Percentiles rank a stretch among this genome's conserved stretches.
phyloP scores from a whole-genome alignment of 2,888 invertebrate species.

The Plagodis dolabraria region DNA sequence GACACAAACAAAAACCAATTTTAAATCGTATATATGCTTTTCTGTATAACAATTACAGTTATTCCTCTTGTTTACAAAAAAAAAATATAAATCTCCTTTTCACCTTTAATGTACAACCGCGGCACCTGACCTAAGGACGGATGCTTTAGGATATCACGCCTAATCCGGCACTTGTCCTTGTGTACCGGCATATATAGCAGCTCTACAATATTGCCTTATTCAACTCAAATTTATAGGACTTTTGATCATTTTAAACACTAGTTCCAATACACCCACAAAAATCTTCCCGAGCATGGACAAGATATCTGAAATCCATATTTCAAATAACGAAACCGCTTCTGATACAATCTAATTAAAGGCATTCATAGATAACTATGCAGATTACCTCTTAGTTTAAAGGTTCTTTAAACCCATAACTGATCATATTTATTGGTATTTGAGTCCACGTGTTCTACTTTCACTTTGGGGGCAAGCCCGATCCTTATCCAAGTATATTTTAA shows the following conservation, averaged over 20 bases:
- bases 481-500: slow-evolving; percentile 28
- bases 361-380: slow-evolving; percentile 12
- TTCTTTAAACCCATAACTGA: slow-evolving; percentile 30
- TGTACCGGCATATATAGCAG: too few species aligned
- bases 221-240: slow-evolving; percentile 4
- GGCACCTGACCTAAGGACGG: too few species aligned
- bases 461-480: slow-evolving; percentile 32
- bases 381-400: slow-evolving; percentile 9
- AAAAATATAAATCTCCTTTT: too few species aligned
- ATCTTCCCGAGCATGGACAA: not conserved
- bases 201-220: too few species aligned
- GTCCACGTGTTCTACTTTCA: slow-evolving; percentile 37
- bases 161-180: too few species aligned
- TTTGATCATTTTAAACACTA: not conserved
- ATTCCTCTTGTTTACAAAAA: too few species aligned
- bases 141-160: too few species aligned
- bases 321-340: slow-evolving; percentile 14
- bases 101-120: too few species aligned
- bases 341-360: slow-evolving; percentile 20
- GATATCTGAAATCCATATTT: slow-evolving; percentile 5
- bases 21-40: too few species aligned
- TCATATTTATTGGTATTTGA: slow-evolving; percentile 26
- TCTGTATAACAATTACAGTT: too few species aligned
- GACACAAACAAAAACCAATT: too few species aligned
- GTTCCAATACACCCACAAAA: slow-evolving; percentile 3